Evolutionary conservation across 2,797 vertebrate species (phyloP).

Genomic region (Tachyglossus aculeatus): DNA sequence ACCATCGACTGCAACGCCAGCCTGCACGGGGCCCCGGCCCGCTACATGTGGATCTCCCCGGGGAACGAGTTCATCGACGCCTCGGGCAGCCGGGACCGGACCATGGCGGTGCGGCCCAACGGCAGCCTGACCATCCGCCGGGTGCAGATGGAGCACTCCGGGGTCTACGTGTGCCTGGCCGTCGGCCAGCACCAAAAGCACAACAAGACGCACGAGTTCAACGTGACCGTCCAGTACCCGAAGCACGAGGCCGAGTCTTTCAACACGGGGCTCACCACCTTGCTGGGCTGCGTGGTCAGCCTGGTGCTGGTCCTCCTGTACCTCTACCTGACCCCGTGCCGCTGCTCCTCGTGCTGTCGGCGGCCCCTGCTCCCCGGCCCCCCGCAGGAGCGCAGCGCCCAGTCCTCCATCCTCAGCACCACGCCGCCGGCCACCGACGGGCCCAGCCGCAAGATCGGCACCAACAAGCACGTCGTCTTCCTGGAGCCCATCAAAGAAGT

Average conservation of each 20-base stretch:
- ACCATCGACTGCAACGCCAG: constrained; percentile 81
- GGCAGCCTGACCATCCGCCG: constrained; percentile 84
- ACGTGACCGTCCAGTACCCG: constrained; percentile 79
- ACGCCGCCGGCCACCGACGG: constrained; percentile 83
- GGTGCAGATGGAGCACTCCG: constrained; percentile 75
- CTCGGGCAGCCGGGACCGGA: constrained; percentile 78
- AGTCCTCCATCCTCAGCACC: constrained; percentile 88
- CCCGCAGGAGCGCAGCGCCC: constrained; percentile 83
- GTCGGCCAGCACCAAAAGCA: constrained; percentile 72
- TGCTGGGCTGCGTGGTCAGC: constrained; percentile 90
- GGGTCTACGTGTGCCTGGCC: constrained; percentile 87
- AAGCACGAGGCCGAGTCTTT: constrained; percentile 74
- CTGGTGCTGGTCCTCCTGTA: constrained; percentile 90
- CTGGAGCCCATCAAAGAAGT: constrained; percentile 89
- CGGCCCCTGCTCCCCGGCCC: constrained; percentile 53
- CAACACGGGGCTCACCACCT: constrained; percentile 91
- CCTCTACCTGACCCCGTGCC: constrained; percentile 89
- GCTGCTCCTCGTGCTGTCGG: constrained; percentile 73
- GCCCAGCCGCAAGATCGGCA: constrained; percentile 85
- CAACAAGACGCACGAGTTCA: constrained; percentile 85
- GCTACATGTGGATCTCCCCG: constrained; percentile 87
- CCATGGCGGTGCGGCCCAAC: constrained; percentile 79
- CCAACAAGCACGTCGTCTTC: constrained; percentile 94
- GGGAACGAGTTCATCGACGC: constrained; percentile 79
- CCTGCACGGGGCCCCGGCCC: constrained; percentile 27